Conservation (phyloP, 2,113 vertebrate genomes). For the Pachycephala philippinensis region DNA sequence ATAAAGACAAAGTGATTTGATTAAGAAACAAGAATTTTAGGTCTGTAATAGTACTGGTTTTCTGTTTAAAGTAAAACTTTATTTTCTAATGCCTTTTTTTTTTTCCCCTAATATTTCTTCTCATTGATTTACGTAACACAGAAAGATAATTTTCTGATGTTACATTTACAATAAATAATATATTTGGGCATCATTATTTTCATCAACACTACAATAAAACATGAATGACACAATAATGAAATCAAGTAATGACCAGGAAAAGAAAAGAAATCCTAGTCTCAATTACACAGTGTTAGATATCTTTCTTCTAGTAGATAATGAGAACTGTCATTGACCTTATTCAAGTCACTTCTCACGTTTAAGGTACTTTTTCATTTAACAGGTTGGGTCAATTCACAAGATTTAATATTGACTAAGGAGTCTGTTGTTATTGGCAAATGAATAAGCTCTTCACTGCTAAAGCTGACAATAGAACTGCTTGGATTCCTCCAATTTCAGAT, state of each 20-base stretch:
- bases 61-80: neutral
- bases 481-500: neutral
- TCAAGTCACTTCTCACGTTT: neutral
- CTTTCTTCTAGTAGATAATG: neutral
- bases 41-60: neutral
- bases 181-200: neutral
- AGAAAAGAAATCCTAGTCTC: neutral
- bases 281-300: neutral
- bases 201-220: neutral
- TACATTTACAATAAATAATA: neutral
- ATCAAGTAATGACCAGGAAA: neutral
- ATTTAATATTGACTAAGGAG: conserved; percentile 43
- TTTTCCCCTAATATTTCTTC: rapidly evolving
- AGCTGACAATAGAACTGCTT: neutral
- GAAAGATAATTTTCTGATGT: neutral
- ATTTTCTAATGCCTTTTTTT: neutral
- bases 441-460: neutral
- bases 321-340: conserved; percentile 10
- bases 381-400: neutral
- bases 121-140: neutral
- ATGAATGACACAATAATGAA: neutral
- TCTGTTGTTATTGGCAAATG: neutral
- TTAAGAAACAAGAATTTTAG: neutral
- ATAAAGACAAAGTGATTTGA: neutral
- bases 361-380: conserved; percentile 19